Evolutionary conservation across 2,888 invertebrate genomes (phyloP), one percentile per base, ranked within the genome.

Genomic region (Nasonia oneida): DNA sequence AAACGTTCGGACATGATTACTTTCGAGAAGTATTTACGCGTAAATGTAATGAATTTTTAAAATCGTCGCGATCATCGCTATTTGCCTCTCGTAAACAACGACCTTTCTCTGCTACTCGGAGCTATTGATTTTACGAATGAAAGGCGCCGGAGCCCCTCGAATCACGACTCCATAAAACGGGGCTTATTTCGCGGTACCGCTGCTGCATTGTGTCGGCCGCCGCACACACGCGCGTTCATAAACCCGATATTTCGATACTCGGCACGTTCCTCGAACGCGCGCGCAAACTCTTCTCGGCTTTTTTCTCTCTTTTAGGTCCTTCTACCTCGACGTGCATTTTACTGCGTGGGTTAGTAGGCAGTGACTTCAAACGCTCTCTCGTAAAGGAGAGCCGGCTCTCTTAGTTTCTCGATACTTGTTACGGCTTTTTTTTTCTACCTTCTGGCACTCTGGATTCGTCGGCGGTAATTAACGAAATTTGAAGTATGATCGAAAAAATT

Each of bases 241-340:
- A 89, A 86, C 87, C 84, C 53, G 47, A 85, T 87, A 86, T 86
- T 89, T 89, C 81, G 78, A 88, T 88, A 84, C 88, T 70, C 75
- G 79, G 84, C 89, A 88, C 88, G 88, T 89, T 83, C 87, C 18
- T 76, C 47, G 18, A 33, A 53, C 61, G n/a, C 57, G 74, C 50
- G 57, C 57, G 18, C 57, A 23, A 53, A 53, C 53, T 8, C 57
- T 61, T 23, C 57, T 8, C n/a, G n/a, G n/a, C n/a, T 61, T 61
- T 53, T 33, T 37, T 23, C 33, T n/a, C 12, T 53, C 33, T 23
- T 23, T 5, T 10, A 2, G 73, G 39, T 18, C 71, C 39, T n/a
- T 37, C 18, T 42, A 0, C 29, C n/a, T 57, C 23, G 37, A 3
- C 39, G 39, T 81, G 77, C 77, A 64, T 64, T 78, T 78, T 78